These are phyloP conservation scores for Micoletzkya japonica DNA, from an alignment of 2,888 invertebrate species.

Conservation along the genomic window DNA sequence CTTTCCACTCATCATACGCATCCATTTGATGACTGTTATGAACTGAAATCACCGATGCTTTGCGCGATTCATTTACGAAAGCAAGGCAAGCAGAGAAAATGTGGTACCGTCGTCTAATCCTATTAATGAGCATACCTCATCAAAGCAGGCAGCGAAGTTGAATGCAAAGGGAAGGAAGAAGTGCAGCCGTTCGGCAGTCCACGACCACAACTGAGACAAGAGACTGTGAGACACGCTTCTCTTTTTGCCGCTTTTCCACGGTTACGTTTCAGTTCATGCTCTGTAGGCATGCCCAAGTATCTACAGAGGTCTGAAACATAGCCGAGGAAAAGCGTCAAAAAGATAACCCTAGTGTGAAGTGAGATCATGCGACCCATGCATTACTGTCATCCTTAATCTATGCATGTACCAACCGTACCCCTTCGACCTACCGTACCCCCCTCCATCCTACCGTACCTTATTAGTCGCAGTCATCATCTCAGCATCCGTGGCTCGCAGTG, in stretches of 20 bases:
- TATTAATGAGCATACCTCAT: slow-evolving; percentile 60
- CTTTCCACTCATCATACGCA: slow-evolving; percentile 75
- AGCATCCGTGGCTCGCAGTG: slow-evolving; percentile 28
- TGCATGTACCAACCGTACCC: too few relatives aligned
- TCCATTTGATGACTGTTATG: slow-evolving; percentile 89
- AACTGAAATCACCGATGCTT: slow-evolving; percentile 56
- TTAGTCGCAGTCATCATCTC: slow-evolving; percentile 28
- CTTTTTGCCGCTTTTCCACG: too few relatives aligned
- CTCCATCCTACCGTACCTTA: too few relatives aligned
- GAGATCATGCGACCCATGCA: too few relatives aligned
- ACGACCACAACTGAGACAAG: slow-evolving; percentile 65
- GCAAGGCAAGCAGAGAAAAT: background rate
- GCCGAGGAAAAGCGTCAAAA: too few relatives aligned
- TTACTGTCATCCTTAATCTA: too few relatives aligned
- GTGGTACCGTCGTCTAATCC: background rate
- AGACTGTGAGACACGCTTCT: too few relatives aligned
- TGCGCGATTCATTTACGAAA: too few relatives aligned
- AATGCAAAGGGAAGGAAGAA: slow-evolving; percentile 66
- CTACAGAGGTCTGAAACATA: too few relatives aligned
- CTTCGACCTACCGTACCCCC: slow-evolving; percentile 6
- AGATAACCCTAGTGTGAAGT: too few relatives aligned
- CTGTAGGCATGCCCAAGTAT: too few relatives aligned
- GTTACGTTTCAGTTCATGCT: too few relatives aligned
- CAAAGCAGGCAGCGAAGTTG: slow-evolving; percentile 65
- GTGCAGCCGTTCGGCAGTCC: slow-evolving; percentile 57